Evolutionary conservation across 1,140 invertebrate species (phyloP).

Genomic region (Pinna nobilis): DNA sequence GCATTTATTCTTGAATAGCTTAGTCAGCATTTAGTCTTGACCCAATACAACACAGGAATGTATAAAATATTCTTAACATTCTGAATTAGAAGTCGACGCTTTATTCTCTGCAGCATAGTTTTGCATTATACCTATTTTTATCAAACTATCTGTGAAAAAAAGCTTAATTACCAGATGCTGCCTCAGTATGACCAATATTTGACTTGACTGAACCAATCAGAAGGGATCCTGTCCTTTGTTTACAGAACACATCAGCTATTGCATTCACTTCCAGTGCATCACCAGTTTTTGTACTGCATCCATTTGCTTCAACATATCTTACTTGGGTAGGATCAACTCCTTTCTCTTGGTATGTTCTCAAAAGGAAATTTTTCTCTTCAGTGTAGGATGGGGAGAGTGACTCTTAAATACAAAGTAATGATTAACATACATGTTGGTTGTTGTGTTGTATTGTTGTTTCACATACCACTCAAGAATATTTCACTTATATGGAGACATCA

Average conservation of each 20-base stretch:
- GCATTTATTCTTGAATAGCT: too few relatives aligned
- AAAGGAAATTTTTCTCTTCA: constrained; percentile 90
- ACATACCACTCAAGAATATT: too few relatives aligned
- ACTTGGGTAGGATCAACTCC: constrained; percentile 86
- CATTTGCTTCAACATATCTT: constrained; percentile 95
- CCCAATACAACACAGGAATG: too few relatives aligned
- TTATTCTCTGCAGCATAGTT: too few relatives aligned
- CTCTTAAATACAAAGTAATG: too few relatives aligned
- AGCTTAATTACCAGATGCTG: constrained; percentile 85
- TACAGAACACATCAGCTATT: constrained; percentile 93
- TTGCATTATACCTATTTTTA: too few relatives aligned
- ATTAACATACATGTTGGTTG: too few relatives aligned
- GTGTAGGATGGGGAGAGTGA: constrained; percentile 82
- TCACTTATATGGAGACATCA: not conserved
- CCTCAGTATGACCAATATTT: constrained; percentile 98
- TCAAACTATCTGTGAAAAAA: too few relatives aligned
- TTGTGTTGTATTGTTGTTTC: too few relatives aligned
- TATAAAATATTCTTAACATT: too few relatives aligned
- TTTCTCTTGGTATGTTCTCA: constrained; percentile 88
- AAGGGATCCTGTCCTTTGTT: constrained; percentile 81
- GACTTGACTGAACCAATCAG: constrained; percentile 96
- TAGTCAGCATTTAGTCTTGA: too few relatives aligned
- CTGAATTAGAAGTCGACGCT: too few relatives aligned
- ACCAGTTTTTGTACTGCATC: constrained; percentile 92
- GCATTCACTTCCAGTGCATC: constrained; percentile 97